phyloP scores from a whole-genome alignment of 2,797 vertebrate species.

The Mergus octosetaceus region DNA sequence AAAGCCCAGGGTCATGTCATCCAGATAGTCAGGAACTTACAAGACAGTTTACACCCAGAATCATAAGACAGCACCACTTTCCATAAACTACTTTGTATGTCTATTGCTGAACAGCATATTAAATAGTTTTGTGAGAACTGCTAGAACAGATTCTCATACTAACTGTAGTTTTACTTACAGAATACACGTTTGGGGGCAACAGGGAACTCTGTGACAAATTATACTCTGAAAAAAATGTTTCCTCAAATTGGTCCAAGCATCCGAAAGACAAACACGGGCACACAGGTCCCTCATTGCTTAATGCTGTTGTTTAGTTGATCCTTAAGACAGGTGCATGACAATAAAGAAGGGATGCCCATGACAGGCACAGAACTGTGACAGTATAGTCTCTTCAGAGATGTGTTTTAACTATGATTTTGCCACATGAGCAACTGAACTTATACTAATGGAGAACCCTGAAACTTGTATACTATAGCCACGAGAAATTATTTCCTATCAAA shows the following conservation, averaged over 20 bases:
- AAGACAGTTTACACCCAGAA: conserved; percentile 23
- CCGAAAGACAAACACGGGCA: background rate
- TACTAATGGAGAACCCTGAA: conserved; percentile 45
- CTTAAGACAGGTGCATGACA: background rate
- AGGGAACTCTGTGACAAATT: background rate
- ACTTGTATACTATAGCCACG: conserved; percentile 24
- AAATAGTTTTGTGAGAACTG: conserved; percentile 50
- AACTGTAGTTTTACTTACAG: conserved; percentile 44
- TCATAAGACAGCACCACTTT: conserved; percentile 48
- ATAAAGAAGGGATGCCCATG: conserved; percentile 28
- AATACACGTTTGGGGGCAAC: background rate
- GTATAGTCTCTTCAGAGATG: conserved; percentile 32
- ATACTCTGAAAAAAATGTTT: conserved; percentile 5
- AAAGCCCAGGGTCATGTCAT: background rate
- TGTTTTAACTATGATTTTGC: conserved; percentile 47
- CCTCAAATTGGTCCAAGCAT: conserved; percentile 76
- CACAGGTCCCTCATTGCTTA: background rate
- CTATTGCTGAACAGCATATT: conserved; percentile 28
- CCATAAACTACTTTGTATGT: background rate
- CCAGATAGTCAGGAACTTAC: background rate
- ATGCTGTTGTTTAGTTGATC: conserved; percentile 5
- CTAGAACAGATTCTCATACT: conserved; percentile 29
- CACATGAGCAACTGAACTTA: conserved; percentile 59
- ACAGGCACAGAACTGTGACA: conserved; percentile 50
- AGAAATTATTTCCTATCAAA: background rate